phyloP scores from a whole-genome alignment of 2,888 invertebrate species.

The Pandemis heparana region DNA sequence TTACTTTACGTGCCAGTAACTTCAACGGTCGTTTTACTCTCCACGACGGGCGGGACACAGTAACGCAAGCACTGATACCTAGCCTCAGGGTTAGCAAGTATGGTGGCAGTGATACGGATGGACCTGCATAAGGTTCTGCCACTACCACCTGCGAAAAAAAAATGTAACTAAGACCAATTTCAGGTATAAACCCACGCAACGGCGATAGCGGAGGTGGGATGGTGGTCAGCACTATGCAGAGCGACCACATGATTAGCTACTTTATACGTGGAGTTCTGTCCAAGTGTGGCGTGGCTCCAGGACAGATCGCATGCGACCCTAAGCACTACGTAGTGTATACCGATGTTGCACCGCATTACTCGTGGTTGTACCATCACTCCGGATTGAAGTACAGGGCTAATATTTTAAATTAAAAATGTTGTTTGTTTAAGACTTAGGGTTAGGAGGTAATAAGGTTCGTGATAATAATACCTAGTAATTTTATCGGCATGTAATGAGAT shows the following conservation, averaged over 20 bases:
- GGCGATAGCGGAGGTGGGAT: slow-evolving; percentile 88
- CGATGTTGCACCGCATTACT: slow-evolving; percentile 74
- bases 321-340: slow-evolving; percentile 72
- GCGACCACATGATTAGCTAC: slow-evolving; percentile 73
- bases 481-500: neutral
- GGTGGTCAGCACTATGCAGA: slow-evolving; percentile 68
- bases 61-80: no score
- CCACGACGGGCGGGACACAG: no score
- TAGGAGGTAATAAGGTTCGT: neutral
- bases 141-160: slow-evolving; percentile 12
- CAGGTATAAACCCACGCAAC: slow-evolving; percentile 86
- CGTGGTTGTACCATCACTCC: slow-evolving; percentile 75
- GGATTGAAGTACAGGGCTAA: slow-evolving; percentile 64
- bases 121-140: no score
- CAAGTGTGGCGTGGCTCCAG: slow-evolving; percentile 67
- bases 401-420: slow-evolving; percentile 40
- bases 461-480: neutral
- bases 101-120: no score
- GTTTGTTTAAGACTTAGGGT: neutral
- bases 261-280: slow-evolving; percentile 75
- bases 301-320: slow-evolving; percentile 64
- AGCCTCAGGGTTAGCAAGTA: no score
- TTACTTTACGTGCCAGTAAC: no score
- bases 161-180: slow-evolving; percentile 24
- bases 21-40: no score